A percentile compares a stretch with the other conserved stretches of the same genome.
phyloP scores from a whole-genome alignment of 2,113 vertebrate genomes.

The Anseranas semipalmata region DNA sequence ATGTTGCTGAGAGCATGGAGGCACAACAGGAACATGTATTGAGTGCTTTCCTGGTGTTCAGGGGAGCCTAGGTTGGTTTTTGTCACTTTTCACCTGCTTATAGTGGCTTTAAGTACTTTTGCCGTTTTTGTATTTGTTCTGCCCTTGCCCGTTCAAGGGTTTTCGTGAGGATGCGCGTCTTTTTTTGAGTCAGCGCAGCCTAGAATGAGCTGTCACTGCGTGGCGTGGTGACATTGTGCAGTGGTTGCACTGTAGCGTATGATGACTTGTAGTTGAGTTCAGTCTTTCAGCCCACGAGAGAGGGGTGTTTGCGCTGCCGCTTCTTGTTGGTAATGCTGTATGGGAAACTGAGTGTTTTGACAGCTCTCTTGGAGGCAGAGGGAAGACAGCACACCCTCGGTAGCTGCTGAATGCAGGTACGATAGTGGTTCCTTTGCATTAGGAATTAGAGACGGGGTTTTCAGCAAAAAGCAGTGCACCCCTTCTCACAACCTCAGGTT shows the following conservation, averaged over 20 bases:
- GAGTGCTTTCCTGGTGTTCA: neutral
- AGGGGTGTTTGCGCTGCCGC: rapidly evolving
- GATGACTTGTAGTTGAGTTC: neutral
- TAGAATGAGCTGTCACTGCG: neutral
- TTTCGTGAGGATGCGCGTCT: neutral
- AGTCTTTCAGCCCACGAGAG: no score
- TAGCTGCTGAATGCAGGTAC: rapidly evolving
- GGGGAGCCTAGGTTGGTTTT: neutral
- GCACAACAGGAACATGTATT: neutral
- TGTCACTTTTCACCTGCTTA: neutral
- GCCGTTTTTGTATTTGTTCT: neutral
- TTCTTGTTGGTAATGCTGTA: neutral
- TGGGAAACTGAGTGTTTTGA: neutral
- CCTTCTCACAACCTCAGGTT: neutral
- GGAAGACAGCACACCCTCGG: neutral
- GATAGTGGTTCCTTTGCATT: neutral
- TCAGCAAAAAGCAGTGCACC: rapidly evolving
- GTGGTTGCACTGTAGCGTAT: rapidly evolving
- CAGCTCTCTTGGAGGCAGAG: neutral
- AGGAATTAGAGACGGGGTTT: neutral
- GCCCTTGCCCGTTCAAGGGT: neutral
- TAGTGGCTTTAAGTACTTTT: neutral
- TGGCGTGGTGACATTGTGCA: rapidly evolving
- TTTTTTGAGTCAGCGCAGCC: neutral
- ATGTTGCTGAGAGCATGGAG: neutral